phyloP scores from a whole-genome alignment of 2,797 vertebrate species.

The Acipenser ruthenus region DNA sequence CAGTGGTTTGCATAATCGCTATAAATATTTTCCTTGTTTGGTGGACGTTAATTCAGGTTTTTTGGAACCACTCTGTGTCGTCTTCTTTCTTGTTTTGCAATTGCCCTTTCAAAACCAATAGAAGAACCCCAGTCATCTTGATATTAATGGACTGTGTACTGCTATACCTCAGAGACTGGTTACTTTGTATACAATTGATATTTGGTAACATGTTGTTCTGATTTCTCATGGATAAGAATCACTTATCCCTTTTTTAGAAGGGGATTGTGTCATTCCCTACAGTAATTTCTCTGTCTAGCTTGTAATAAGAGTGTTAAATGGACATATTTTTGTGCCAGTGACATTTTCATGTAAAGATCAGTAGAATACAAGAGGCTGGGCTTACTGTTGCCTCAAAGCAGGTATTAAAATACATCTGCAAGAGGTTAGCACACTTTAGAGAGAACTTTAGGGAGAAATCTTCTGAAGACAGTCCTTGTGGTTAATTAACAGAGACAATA shows the following conservation, averaged over 20 bases:
- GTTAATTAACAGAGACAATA: neutral
- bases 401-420: conserved; percentile 29
- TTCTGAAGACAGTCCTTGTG: neutral
- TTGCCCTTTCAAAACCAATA: conserved; percentile 24
- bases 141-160: conserved; percentile 33
- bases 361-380: conserved; percentile 20
- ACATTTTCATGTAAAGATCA: conserved; percentile 12
- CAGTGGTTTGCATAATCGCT: neutral
- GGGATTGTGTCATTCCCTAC: conserved; percentile 41
- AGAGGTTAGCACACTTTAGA: neutral
- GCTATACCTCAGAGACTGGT: conserved; percentile 36
- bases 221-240: conserved; percentile 64
- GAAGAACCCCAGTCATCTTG: conserved; percentile 37
- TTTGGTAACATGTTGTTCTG: conserved; percentile 38
- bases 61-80: too few species aligned
- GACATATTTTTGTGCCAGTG: conserved; percentile 13
- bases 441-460: neutral
- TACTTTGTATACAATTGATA: conserved; percentile 47
- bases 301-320: conserved; percentile 47
- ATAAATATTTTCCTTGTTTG: too few species aligned
- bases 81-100: neutral
- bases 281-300: conserved; percentile 58
- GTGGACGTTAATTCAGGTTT: too few species aligned
- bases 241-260: conserved; percentile 34
- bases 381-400: conserved; percentile 11